These are phyloP conservation scores for Coptotermes formosanus DNA, from an alignment of 1,140 invertebrate genomes.

Conservation along the genomic window DNA sequence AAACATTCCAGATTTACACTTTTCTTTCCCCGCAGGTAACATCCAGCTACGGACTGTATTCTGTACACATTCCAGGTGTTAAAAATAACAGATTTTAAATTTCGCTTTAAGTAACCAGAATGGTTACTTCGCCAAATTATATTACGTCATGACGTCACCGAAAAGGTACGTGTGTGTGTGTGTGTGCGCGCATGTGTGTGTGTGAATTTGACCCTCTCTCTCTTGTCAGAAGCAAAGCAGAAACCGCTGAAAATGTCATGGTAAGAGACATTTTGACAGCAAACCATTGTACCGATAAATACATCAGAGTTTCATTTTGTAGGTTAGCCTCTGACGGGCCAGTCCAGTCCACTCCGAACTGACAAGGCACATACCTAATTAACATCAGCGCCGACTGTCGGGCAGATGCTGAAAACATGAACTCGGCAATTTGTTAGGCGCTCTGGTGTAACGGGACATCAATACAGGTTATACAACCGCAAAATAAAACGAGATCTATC, in stretches of 20 bases:
- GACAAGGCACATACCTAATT: background rate
- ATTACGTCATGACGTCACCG: background rate
- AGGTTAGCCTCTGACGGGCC: background rate
- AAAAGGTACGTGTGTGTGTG: background rate
- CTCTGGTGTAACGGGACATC: too few relatives aligned
- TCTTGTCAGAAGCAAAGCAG: background rate
- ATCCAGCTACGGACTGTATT: too few relatives aligned
- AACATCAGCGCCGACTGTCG: background rate
- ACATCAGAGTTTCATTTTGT: background rate
- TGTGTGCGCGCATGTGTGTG: background rate
- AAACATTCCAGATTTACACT: too few relatives aligned
- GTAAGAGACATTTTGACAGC: slow-evolving; percentile 1
- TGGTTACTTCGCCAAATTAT: background rate
- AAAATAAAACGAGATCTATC: too few relatives aligned
- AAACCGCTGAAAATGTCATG: background rate
- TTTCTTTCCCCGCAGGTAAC: too few relatives aligned
- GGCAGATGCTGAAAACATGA: background rate
- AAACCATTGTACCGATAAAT: background rate
- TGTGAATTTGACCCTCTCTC: background rate
- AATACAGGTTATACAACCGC: too few relatives aligned
- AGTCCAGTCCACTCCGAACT: background rate
- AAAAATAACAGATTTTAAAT: background rate
- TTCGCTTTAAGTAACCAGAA: background rate
- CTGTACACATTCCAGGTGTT: background rate
- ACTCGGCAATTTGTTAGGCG: background rate